phyloP scores from a whole-genome alignment of 2,888 invertebrate species.

The Mythimna vitellina region DNA sequence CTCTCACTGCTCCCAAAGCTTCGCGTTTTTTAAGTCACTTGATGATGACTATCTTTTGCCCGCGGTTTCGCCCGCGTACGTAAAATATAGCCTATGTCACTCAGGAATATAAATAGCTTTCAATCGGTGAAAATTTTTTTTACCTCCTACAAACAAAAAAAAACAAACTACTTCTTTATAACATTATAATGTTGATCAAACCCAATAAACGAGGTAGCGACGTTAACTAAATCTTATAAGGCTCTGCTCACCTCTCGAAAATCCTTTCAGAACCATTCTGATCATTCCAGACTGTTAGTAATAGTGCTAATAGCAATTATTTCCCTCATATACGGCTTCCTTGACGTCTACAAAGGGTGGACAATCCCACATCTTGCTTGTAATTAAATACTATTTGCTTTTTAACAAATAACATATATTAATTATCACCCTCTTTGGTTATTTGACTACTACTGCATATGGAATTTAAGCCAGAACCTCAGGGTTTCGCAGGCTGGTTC shows the following conservation, averaged over 20 bases:
- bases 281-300: conserved; percentile 49
- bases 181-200: too few species aligned
- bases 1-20: too few species aligned
- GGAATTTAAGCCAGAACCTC: background rate
- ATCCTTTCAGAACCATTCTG: conserved; percentile 16
- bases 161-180: too few species aligned
- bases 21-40: too few species aligned
- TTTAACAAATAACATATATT: background rate
- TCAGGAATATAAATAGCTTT: too few species aligned
- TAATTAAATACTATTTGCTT: conserved; percentile 24
- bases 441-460: background rate
- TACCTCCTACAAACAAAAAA: too few species aligned
- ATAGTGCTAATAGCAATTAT: conserved; percentile 54
- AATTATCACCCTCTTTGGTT: background rate
- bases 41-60: too few species aligned
- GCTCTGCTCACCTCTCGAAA: background rate
- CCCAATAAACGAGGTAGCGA: too few species aligned
- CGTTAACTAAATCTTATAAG: background rate
- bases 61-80: too few species aligned
- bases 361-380: conserved; percentile 21
- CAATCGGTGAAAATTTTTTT: too few species aligned
- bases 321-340: conserved; percentile 55
- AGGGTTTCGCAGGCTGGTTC: background rate
- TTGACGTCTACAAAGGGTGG: conserved; percentile 35
- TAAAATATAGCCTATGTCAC: too few species aligned